Base-by-base conservation (phyloP, 1,140 invertebrate species). In the Drosophila nannoptera region DNA sequence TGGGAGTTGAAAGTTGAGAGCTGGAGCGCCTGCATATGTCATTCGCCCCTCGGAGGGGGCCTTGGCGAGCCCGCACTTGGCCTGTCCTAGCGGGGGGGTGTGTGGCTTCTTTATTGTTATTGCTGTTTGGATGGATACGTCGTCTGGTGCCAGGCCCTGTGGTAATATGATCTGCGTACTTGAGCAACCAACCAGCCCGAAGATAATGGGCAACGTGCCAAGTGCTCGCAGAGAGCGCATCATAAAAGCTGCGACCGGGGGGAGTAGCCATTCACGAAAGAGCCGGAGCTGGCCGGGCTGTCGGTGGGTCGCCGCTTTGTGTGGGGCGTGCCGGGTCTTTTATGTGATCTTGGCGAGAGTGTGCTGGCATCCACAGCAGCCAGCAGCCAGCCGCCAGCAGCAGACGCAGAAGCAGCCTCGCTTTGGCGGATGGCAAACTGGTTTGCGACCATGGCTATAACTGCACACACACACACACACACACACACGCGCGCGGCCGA, bases 201-300 rank as follows among this genome's bases (percentile, higher is more conserved):
- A 82, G 80, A 84, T 84, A 84, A 84, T 84, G 81, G 80, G 80
- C 81, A 84, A 84, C 81, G 80, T 84, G 80, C 80, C 80, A 84
- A 84, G 80, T 86, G 78, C 77, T 61, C 64, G 61, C 64, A 64
- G 67, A 84, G 66, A 83, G 80, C 78, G 81, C 81, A 84, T 86
- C 81, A 84, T 84, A 84, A 84, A 86, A 80, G 69, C 22, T 22
- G 22, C 74, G 66, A 63, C 56, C 52, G 22, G 22, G n/a, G 64
- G 61, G 73, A 58, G 64, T 46, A 64, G 54, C 76, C 76, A 86
- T 86, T 84, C 80, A 86, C 66, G 83, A 83, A 65, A 49, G 50
- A 65, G 54, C 67, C 56, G 71, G 22, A 36, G 52, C 48, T 48
- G 9, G 49, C 32, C 49, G 31, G 50, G 35, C 52, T 56, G 48